Base-by-base conservation (phyloP, 2,888 invertebrate species). In the Mesochorus sp. region DNA sequence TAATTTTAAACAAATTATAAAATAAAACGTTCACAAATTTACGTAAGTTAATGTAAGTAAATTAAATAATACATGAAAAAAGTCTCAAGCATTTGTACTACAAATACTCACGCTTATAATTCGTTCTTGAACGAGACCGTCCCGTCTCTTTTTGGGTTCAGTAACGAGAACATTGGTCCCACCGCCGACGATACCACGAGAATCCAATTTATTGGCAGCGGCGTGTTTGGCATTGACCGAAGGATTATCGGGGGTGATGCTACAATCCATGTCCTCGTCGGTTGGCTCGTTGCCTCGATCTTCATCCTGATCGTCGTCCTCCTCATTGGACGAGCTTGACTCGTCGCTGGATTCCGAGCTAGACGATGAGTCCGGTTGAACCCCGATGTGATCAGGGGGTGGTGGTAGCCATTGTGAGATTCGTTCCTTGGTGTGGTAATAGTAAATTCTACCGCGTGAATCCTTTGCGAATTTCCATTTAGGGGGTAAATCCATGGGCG, bases 381-480 rank as follows among this genome's bases (percentile, higher is more conserved):
- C 87, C 1, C 89, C 88, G 31, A 89, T 89, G 49, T 91, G 90
- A 49, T 91, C 89, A 1, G 91, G 91, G 0, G 92, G 91, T 0
- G 93, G 92, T 28, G 96, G 96, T 82, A 94, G 91, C 97, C 97
- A 97, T 88, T 96, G 96, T 19, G 96, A 94, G 83, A 95, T 93
- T 4, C 96, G 92, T 57, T 95, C 92, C 89, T 95, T 95, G 0
- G 95, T 92, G 90, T 99, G 97, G 91, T 98, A 99, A 92, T 97
- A 99, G 91, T 98, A 99, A 0, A 95, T 94, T 81, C 97, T 94
- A 0, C 98, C 98, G 66, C 95, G 95, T 1, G 93, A 91, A 88
- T 98, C 98, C 78, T 94, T 93, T 0, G 97, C 96, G 84, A 95
- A 95, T 85, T 96, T 96, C 99, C 99, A 99, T 87, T 95, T 94